phyloP scores from a whole-genome alignment of 2,888 invertebrate genomes.

The Eupeodes luniger region DNA sequence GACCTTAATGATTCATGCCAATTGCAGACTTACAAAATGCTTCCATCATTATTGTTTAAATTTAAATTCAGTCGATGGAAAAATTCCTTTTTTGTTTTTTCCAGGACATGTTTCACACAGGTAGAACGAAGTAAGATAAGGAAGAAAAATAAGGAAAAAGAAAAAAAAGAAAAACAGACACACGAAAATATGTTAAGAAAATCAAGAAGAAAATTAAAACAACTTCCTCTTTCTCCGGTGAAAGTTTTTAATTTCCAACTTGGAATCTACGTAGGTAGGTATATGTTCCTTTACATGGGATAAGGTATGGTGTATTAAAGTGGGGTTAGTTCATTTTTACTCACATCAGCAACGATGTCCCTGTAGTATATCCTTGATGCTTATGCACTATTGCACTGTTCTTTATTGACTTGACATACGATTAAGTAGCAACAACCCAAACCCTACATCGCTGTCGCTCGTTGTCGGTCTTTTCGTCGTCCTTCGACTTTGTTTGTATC shows the following conservation, averaged over 20 bases:
- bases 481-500: background rate
- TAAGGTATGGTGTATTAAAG: background rate
- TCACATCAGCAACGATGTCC: background rate
- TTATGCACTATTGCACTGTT: constrained; percentile 6
- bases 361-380: background rate
- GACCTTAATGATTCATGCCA: constrained; percentile 22
- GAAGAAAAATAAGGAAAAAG: background rate
- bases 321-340: background rate
- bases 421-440: constrained; percentile 5
- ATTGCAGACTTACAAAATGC: background rate
- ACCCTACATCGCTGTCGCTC: background rate
- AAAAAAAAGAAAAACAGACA: background rate
- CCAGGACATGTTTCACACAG: background rate
- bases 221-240: constrained; percentile 9
- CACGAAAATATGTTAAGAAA: background rate
- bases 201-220: constrained; percentile 26
- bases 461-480: background rate
- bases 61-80: constrained; percentile 20
- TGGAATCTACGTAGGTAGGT: background rate
- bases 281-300: background rate
- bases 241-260: constrained; percentile 32
- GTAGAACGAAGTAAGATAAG: background rate
- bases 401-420: constrained; percentile 31
- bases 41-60: constrained; percentile 17
- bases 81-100: background rate